These are phyloP conservation scores for Aspidiotus destructor DNA, from an alignment of 2,888 invertebrate genomes.

Conservation along the genomic window DNA sequence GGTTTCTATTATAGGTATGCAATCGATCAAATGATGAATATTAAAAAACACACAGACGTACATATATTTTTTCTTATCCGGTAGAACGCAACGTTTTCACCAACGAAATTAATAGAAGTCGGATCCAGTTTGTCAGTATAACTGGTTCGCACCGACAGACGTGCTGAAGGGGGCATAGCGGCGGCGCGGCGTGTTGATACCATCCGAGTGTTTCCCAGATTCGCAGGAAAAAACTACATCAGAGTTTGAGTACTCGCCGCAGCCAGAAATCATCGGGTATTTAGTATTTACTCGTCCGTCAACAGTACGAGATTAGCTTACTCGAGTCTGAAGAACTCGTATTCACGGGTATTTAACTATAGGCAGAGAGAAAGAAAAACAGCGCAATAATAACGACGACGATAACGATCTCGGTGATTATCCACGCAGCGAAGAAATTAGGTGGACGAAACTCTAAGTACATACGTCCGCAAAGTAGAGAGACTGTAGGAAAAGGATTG, in stretches of 20 bases:
- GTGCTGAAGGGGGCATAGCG: background rate
- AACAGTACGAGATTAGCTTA: background rate
- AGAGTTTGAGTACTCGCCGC: background rate
- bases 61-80: constrained; percentile 10
- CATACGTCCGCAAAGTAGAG: background rate
- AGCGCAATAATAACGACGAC: background rate
- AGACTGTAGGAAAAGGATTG: background rate
- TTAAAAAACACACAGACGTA: constrained; percentile 13
- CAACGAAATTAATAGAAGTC: constrained; percentile 29
- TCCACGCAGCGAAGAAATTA: background rate
- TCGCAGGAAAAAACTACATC: background rate
- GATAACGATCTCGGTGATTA: background rate
- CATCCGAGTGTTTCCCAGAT: background rate
- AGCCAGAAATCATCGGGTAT: background rate
- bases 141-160: constrained; percentile 21
- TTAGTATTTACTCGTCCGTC: constrained; percentile 4
- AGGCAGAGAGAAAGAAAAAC: background rate
- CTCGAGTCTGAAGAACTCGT: no score
- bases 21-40: constrained; percentile 29
- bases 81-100: constrained; percentile 14
- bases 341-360: background rate
- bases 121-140: constrained; percentile 28
- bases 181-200: background rate
- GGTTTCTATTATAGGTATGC: background rate
- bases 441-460: background rate